Percentiles rank a stretch among this genome's conserved stretches.
Evolutionary conservation across 2,888 invertebrate genomes (phyloP).

Genomic region (Fragum whitleyi): DNA sequence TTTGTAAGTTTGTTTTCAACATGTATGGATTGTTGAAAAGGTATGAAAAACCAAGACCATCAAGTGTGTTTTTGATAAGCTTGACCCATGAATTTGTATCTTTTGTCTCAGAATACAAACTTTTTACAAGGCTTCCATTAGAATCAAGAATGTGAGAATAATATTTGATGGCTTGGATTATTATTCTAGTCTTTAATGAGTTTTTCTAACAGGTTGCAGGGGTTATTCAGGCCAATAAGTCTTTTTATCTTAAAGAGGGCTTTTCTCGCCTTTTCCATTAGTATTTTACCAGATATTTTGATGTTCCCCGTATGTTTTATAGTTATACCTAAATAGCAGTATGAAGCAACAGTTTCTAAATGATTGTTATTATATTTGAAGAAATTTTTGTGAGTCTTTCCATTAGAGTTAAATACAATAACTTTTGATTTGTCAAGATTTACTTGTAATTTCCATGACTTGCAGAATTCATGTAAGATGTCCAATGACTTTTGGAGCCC

Average conservation of each 20-base stretch:
- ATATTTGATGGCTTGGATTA: too few species aligned
- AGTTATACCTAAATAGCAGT: constrained; percentile 28
- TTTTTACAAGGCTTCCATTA: neutral
- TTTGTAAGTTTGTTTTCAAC: neutral
- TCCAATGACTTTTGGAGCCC: constrained; percentile 34
- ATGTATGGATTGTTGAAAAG: neutral
- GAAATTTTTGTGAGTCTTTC: constrained; percentile 1
- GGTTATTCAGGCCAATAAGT: constrained; percentile 33
- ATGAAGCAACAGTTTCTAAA: constrained; percentile 18
- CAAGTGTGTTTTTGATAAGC: neutral
- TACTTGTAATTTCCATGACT: constrained; percentile 25
- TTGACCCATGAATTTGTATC: neutral
- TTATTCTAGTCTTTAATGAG: constrained; percentile 27
- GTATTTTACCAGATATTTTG: neutral
- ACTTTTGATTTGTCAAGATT: constrained; percentile 36
- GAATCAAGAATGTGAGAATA: constrained; percentile 17
- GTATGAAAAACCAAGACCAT: neutral
- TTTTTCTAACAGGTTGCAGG: constrained; percentile 30
- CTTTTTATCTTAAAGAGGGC: constrained; percentile 25
- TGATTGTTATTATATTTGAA: neutral
- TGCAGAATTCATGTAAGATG: constrained; percentile 12
- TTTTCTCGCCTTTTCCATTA: constrained; percentile 30
- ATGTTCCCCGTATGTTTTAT: constrained; percentile 16
- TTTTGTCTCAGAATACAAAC: neutral
- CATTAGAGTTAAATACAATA: constrained; percentile 32